Base-by-base conservation (phyloP, 2,113 vertebrate genomes). In the Menura novaehollandiae region DNA sequence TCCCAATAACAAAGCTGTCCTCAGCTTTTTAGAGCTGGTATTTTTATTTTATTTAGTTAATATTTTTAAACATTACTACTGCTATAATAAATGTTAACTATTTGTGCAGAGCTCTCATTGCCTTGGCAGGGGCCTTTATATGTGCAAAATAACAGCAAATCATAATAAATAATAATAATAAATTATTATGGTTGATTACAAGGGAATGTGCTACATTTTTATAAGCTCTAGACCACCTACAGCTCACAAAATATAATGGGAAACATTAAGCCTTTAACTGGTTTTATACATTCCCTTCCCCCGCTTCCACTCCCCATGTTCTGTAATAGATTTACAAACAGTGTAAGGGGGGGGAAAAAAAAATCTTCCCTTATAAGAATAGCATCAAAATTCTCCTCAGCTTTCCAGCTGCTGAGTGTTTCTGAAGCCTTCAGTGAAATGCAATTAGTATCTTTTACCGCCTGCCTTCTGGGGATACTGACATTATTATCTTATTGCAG, bases 171-270 rank as follows among this genome's bases (percentile, higher is more conserved):
- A 97, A 96, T 94, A 95, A 93, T 95, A 96, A 95, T 96, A 97
- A 97, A 97, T 97, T 96, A 97, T 96, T 96, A 96, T 94, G 93
- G 92, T 95, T 96, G 95, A 97, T 97, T 96, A 97, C 86, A 90
- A 95, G 95, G 95, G 92, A 94, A 96, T 87, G 92, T 74, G 93
- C 91, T 96, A 96, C 93, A 96, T 97, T 96, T 96, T 94, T 97
- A 97, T 96, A 97, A 97, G 95, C 96, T 96, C 87, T 80, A 91
- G 95, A 97, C 96, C 96, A 97, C 96, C 96, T 97, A 97, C 94
- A 97, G 96, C 96, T 97, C 96, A 83, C 97, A 97, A 97, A 97
- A 97, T 97, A 97, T 97, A 97, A 97, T 97, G 96, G 97, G 95
- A 95, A 97, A 97, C 96, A 96, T 97, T 97, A 97, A 97, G 94